Evolutionary conservation across 2,113 vertebrate genomes (phyloP).

Genomic region (Chiloscyllium plagiosum): DNA sequence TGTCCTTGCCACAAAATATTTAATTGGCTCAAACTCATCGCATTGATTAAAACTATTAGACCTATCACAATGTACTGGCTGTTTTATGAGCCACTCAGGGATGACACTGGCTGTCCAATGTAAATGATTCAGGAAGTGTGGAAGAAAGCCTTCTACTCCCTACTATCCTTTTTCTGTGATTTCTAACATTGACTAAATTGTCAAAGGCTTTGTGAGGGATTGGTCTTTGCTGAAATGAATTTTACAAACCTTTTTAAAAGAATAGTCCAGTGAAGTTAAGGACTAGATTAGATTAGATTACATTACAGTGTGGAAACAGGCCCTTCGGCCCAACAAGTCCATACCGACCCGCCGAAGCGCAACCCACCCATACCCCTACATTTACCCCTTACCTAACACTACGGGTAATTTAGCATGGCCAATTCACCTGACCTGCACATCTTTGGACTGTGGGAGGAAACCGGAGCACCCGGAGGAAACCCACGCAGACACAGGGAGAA

Average conservation of each 20-base stretch:
- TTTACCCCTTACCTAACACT: too few species aligned
- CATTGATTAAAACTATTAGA: background rate
- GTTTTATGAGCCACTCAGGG: background rate
- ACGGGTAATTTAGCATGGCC: too few species aligned
- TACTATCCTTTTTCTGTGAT: background rate
- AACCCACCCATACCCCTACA: too few species aligned
- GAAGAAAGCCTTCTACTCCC: background rate
- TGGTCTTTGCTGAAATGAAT: background rate
- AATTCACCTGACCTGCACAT: too few species aligned
- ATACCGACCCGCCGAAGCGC: too few species aligned
- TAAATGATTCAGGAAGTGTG: background rate
- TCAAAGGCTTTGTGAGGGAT: background rate
- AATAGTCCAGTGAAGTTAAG: background rate
- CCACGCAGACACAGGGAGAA: too few species aligned
- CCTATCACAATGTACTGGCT: background rate
- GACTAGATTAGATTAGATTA: too few species aligned
- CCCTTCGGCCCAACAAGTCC: too few species aligned
- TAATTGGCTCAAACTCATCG: background rate
- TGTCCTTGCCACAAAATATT: background rate
- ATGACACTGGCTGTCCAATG: background rate
- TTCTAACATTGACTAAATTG: background rate
- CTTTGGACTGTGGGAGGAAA: too few species aligned
- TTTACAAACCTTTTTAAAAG: background rate
- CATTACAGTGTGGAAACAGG: too few species aligned
- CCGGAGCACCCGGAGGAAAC: too few species aligned